Conservation (phyloP, 1,140 invertebrate genomes). For the Neodiprion fabricii region DNA sequence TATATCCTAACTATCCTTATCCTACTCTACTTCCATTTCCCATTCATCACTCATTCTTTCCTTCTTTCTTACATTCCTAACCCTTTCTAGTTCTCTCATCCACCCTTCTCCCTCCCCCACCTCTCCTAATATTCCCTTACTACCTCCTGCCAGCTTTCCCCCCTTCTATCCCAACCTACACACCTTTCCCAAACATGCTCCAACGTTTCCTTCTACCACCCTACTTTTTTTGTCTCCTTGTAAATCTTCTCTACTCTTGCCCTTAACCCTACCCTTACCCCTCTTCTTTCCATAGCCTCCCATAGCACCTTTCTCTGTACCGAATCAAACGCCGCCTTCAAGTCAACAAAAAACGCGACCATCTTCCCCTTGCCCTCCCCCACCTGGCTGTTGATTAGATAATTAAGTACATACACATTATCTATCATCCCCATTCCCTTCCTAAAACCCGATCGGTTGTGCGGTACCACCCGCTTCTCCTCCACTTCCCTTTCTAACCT, state of each 20-base stretch:
- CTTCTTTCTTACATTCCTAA: neutral
- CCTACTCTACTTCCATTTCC: neutral
- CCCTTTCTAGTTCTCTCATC: neutral
- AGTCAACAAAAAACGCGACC: slow-evolving; percentile 21
- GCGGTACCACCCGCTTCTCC: slow-evolving; percentile 21
- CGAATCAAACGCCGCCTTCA: slow-evolving; percentile 27
- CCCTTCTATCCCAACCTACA: too few species aligned
- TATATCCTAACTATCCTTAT: neutral
- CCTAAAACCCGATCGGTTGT: slow-evolving; percentile 33
- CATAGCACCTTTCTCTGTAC: slow-evolving; percentile 20
- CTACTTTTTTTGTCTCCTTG: slow-evolving; percentile 12
- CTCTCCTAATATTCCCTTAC: too few species aligned
- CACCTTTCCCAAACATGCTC: too few species aligned
- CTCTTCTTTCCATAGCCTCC: slow-evolving; percentile 10
- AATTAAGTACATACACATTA: slow-evolving; percentile 34
- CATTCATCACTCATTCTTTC: neutral
- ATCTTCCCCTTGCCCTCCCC: slow-evolving; percentile 13
- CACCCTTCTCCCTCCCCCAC: neutral
- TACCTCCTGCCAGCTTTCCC: too few species aligned
- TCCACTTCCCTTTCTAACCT: slow-evolving; percentile 20
- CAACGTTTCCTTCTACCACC: slow-evolving; percentile 2
- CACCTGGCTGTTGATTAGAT: slow-evolving; percentile 1
- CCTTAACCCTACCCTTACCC: neutral
- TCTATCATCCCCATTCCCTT: slow-evolving; percentile 32
- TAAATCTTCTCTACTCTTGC: slow-evolving; percentile 17